A percentile compares a stretch with the other conserved stretches of the same genome.
phyloP scores from a whole-genome alignment of 2,888 invertebrate species.

The Xanthorhoe spadicearia region DNA sequence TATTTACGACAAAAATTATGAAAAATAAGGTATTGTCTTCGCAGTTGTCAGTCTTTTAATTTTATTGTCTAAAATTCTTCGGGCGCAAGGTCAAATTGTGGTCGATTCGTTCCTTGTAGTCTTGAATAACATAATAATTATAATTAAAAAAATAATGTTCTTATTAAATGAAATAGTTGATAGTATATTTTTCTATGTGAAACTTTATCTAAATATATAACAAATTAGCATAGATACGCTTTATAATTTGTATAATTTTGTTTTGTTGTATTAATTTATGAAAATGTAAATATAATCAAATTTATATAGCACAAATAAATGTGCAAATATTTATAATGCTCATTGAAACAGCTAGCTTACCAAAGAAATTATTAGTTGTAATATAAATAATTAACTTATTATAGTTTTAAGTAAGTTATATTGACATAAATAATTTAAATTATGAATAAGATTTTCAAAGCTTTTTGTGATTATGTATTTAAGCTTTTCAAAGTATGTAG shows the following conservation, averaged over 20 bases:
- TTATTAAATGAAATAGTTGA: constrained; percentile 1
- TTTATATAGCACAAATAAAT: background rate
- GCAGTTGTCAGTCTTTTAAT: no score
- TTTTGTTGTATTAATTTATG: constrained; percentile 10
- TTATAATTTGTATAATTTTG: constrained; percentile 26
- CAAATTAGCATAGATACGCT: constrained; percentile 19
- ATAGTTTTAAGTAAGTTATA: constrained; percentile 4
- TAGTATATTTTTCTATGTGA: constrained; percentile 14
- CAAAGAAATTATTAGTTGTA: constrained; percentile 69
- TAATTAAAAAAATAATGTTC: background rate
- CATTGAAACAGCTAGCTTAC: constrained; percentile 76
- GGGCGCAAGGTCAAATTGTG: background rate
- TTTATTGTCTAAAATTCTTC: constrained; percentile 1
- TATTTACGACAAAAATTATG: no score
- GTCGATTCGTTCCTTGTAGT: constrained; percentile 29
- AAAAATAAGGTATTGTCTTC: no score
- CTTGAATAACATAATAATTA: constrained; percentile 14
- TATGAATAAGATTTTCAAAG: constrained; percentile 12
- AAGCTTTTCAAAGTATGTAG: constrained; percentile 23
- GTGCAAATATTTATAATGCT: constrained; percentile 55
- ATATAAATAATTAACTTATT: constrained; percentile 9
- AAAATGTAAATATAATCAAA: constrained; percentile 9
- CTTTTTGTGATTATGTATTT: constrained; percentile 32
- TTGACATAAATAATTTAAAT: constrained; percentile 1
- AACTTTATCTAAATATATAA: constrained; percentile 8